Evolutionary conservation across 2,113 vertebrate species (phyloP).

Genomic region (Chloroceryle aenea): DNA sequence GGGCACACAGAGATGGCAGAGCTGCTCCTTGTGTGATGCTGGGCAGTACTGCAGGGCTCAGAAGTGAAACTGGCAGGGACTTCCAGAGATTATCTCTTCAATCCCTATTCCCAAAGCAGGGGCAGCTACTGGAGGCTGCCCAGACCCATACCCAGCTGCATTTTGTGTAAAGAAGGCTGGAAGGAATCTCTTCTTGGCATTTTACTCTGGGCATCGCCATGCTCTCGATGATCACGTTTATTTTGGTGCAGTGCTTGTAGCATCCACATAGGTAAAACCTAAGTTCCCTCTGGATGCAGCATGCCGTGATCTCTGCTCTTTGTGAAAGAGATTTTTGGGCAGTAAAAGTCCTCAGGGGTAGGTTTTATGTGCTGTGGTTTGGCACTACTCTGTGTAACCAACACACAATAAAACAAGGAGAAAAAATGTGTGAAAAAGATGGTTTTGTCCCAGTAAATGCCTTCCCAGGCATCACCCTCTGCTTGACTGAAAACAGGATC

Average conservation of each 20-base stretch:
- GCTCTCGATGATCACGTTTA: neutral
- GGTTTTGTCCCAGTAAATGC: neutral
- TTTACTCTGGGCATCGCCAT: neutral
- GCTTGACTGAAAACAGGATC: neutral
- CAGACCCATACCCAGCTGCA: neutral
- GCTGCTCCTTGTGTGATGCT: neutral
- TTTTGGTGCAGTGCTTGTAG: neutral
- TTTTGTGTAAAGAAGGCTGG: neutral
- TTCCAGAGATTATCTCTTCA: accelerated
- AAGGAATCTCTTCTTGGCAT: neutral
- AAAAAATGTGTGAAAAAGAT: neutral
- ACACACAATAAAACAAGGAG: neutral
- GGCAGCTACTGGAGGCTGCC: neutral
- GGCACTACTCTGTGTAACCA: neutral
- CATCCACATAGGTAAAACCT: neutral
- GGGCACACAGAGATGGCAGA: accelerated
- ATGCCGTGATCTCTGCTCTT: neutral
- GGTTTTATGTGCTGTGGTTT: neutral
- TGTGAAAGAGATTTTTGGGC: neutral
- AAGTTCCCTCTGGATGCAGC: neutral
- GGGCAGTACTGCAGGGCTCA: neutral
- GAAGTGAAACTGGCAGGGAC: neutral
- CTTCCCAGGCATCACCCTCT: neutral
- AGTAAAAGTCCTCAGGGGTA: neutral
- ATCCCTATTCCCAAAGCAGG: neutral